phyloP scores from a whole-genome alignment of 2,797 vertebrate genomes.

The Lutjanus campechanus region DNA sequence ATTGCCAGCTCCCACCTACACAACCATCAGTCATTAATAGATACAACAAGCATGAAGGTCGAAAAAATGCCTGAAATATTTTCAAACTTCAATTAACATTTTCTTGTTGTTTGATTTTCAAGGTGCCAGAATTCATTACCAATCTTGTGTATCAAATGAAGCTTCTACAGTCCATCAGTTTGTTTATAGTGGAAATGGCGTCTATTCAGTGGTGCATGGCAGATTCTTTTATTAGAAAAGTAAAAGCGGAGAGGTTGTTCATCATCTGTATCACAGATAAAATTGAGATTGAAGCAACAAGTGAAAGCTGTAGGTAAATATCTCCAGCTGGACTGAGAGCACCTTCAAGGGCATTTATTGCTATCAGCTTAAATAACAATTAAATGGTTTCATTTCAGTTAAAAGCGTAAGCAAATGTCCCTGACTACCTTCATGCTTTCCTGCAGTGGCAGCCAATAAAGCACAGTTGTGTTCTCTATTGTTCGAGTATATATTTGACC shows the following conservation, averaged over 20 bases:
- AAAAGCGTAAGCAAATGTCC: not conserved
- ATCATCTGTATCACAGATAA: not conserved
- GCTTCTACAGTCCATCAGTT: not conserved
- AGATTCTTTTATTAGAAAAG: not conserved
- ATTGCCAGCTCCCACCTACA: not conserved
- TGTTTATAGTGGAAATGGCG: not conserved
- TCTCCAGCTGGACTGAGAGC: not conserved
- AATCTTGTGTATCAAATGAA: not conserved
- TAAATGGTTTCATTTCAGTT: not conserved
- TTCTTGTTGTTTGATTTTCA: not conserved
- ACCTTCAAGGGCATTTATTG: not conserved
- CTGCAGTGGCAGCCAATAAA: not conserved
- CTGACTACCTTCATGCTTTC: not conserved
- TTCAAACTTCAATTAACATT: not conserved
- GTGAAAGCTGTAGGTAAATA: not conserved
- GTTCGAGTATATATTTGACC: slow-evolving; percentile 1
- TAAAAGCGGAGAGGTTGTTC: not conserved
- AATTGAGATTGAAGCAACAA: not conserved
- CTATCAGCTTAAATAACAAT: too few relatives aligned
- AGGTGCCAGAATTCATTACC: not conserved
- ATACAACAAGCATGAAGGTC: not conserved
- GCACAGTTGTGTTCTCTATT: slow-evolving; percentile 7
- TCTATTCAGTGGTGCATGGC: not conserved
- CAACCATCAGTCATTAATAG: not conserved
- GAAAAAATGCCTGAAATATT: not conserved